Base-by-base conservation (phyloP, 2,113 vertebrate species). In the Fulica atra region DNA sequence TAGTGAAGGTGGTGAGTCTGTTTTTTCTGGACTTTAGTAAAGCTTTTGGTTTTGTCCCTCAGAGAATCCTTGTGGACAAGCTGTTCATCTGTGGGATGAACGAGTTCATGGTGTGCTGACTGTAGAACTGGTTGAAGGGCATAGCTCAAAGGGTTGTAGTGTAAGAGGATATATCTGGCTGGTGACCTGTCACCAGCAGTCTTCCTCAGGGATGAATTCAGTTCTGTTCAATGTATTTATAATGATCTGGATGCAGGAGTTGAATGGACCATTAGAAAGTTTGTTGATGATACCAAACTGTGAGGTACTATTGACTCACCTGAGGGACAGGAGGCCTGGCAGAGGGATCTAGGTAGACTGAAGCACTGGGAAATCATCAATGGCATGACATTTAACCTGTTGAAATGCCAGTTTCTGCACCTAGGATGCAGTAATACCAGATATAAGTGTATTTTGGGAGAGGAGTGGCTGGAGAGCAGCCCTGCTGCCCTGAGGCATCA, bases 181-280 rank as follows among this genome's bases (percentile, higher is more conserved):
- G 42, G 42, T 9, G 6, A 61, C 44, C 0, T 0, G 73, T 14
- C n/a, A 36, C 20, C 20, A 31, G 57, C 0, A 1, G 16, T 63
- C 7, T 26, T 63, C 9, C 26, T 38, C 46, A 50, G 46, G 59
- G 21, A 46, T 19, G 17, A 46, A 46, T 35, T 63, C 59, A 51
- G 5, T 21, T 40, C 46, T 42, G 48, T 64, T 51, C 28, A 63
- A 11, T 25, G 9, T 53, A 42, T 64, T 53, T 64, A 42, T 28
- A 35, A 10, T 20, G 31, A n/a, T 17, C 10, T 18, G 38, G 36
- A 42, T 54, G 42, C 42, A 48, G 26, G 25, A 16, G 26, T 36
- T 24, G 73, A 31, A 50, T 61, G 73, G 19, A 50, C n/a, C 42
- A 24, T 48, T 36, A 61, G 33, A 19, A 77, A 50, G 48, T 23